Evolutionary conservation across 2,888 invertebrate species (phyloP).

Genomic region (Pyrgus malvae): DNA sequence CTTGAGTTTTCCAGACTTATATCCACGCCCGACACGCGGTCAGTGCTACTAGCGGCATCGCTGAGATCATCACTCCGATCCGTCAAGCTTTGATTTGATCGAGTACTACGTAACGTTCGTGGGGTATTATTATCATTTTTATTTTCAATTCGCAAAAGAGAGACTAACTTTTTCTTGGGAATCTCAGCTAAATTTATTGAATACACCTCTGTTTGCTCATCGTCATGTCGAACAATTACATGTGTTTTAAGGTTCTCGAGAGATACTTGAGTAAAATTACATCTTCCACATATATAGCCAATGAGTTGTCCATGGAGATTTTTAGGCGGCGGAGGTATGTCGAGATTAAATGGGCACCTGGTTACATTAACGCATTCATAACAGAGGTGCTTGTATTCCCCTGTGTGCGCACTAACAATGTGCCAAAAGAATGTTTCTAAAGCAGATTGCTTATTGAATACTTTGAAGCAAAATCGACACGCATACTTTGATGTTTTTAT

Average conservation of each 20-base stretch:
- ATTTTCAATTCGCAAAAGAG: slow-evolving; percentile 37
- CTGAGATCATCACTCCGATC: slow-evolving; percentile 46
- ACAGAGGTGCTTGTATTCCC: slow-evolving; percentile 87
- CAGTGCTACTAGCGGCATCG: slow-evolving; percentile 40
- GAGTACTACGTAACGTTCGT: slow-evolving; percentile 43
- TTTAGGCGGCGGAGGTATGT: slow-evolving; percentile 69
- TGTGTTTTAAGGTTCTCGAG: slow-evolving; percentile 84
- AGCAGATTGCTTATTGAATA: slow-evolving; percentile 48
- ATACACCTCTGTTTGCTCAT: slow-evolving; percentile 70
- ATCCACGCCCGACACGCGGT: slow-evolving; percentile 20
- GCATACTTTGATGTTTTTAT: slow-evolving; percentile 59
- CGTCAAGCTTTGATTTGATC: slow-evolving; percentile 44
- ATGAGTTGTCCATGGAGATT: slow-evolving; percentile 61
- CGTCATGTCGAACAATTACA: slow-evolving; percentile 78
- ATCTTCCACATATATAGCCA: slow-evolving; percentile 86
- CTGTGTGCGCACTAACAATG: slow-evolving; percentile 86
- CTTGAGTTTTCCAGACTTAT: not conserved
- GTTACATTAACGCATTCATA: slow-evolving; percentile 75
- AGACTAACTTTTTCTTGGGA: slow-evolving; percentile 48
- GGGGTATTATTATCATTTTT: slow-evolving; percentile 2
- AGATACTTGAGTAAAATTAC: slow-evolving; percentile 87
- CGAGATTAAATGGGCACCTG: slow-evolving; percentile 56
- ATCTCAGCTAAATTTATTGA: slow-evolving; percentile 63
- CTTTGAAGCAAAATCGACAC: slow-evolving; percentile 69
- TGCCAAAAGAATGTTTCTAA: slow-evolving; percentile 86